phyloP scores from a whole-genome alignment of 1,140 invertebrate genomes.

The Papilio polyxenes region DNA sequence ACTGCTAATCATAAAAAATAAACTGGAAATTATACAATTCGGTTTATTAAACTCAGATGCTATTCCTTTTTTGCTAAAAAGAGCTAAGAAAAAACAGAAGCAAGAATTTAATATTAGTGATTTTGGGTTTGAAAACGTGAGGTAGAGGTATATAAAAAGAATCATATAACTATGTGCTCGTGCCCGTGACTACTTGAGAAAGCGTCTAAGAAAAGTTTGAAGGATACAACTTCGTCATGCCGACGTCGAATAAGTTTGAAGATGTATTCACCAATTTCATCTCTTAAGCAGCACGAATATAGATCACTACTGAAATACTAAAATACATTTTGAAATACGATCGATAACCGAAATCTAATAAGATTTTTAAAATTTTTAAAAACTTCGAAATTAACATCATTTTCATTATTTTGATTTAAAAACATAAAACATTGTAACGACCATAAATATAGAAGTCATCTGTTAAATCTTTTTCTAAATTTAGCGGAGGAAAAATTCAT shows the following conservation, averaged over 20 bases:
- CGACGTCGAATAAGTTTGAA: not conserved
- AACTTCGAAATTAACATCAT: no score
- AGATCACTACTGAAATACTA: not conserved
- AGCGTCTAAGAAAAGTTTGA: not conserved
- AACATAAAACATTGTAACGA: no score
- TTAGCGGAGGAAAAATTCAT: no score
- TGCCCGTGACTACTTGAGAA: not conserved
- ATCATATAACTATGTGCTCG: not conserved
- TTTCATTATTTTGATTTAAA: no score
- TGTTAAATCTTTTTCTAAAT: no score
- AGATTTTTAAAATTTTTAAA: not conserved
- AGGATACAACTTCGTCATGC: not conserved
- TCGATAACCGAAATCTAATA: not conserved
- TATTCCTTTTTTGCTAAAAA: not conserved
- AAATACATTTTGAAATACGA: not conserved
- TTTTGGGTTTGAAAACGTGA: not conserved
- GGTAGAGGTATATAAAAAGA: not conserved
- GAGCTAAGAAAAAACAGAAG: not conserved
- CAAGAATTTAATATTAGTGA: not conserved
- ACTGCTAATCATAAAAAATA: no score
- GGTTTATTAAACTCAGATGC: not conserved
- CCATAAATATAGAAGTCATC: no score
- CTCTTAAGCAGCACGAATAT: not conserved
- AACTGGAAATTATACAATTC: no score
- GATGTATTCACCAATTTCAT: not conserved